Evolutionary conservation across 2,888 invertebrate genomes (phyloP), one percentile per base, ranked within the genome.

Genomic region (Platyscelio sp.): DNA sequence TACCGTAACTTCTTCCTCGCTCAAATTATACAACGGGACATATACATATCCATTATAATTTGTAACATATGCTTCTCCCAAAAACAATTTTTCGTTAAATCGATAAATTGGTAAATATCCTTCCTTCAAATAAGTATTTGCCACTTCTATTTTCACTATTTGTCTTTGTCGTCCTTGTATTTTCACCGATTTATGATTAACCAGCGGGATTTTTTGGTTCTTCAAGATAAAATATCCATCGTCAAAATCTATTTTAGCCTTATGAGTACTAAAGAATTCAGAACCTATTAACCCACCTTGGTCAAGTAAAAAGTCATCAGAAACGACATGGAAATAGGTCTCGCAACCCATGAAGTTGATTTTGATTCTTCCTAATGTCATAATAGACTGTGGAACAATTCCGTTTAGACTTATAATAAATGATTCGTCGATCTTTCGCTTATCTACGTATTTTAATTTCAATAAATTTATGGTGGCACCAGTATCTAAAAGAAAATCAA

Each of bases 341-440:
- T 76, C 60, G 1, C 6, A 4, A 0, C 29, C 49, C 15, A 27
- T 4, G 13, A 67, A 27, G 3, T 15, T 15, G 3, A 46, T 43
- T 29, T 22, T 33, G 91, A 90, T 15, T 93, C 88, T 58, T 22
- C 71, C 71, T 6, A 58, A 46, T 2, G 71, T 71, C 9, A 20
- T 5, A 7, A 71, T 11, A 22, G 18, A 3, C 29, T 71, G 46
- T 1, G 13, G 13, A 1, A 43, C 60, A 15, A 71, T 71, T 22
- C 71, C 71, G 15, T 9, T 60, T 2, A 71, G 29, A 13, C 2
- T 43, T 3, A 60, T 11, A 6, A 20, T 40, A 4, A 43, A 7
- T 15, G 9, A 46, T 18, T 2, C 3, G 24, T 71, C 22, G 2
- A 71, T 58, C 0, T 26, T 3, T 0, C 13, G 24, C n/a, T n/a